Conservation (phyloP, 2,797 vertebrate species). For the Pangasius djambal region DNA sequence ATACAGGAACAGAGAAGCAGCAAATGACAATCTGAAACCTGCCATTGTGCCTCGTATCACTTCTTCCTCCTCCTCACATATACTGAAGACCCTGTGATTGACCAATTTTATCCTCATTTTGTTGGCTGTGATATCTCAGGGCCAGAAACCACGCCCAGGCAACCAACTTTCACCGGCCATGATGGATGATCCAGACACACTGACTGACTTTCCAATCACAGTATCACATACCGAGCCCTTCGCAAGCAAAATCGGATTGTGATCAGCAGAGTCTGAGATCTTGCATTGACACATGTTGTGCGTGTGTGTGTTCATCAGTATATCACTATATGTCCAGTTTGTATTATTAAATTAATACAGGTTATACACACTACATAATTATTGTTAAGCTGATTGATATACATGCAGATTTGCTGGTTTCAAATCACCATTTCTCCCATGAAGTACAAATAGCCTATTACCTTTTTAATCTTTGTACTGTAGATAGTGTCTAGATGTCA, state of each 20-base stretch:
- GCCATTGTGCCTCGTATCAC: constrained; percentile 26
- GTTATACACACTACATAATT: neutral
- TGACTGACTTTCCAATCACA: constrained; percentile 6
- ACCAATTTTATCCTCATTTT: constrained; percentile 11
- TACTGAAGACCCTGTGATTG: constrained; percentile 28
- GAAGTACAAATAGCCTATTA: constrained; percentile 24
- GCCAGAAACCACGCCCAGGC: neutral
- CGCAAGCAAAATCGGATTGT: neutral
- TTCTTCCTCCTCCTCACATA: neutral
- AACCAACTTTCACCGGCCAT: constrained; percentile 19
- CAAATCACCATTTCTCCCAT: constrained; percentile 27
- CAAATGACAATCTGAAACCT: constrained; percentile 27
- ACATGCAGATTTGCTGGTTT: constrained; percentile 29
- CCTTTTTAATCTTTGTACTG: constrained; percentile 36
- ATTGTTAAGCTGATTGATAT: neutral
- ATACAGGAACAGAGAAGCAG: constrained; percentile 17
- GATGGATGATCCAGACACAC: constrained; percentile 10
- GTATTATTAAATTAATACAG: neutral
- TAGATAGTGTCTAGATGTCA: constrained; percentile 23
- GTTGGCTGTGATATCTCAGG: constrained; percentile 23
- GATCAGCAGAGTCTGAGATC: constrained; percentile 2
- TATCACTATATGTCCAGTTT: neutral
- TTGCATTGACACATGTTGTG: neutral
- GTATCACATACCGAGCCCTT: neutral
- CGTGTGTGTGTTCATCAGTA: neutral